Evolutionary conservation across 2,113 vertebrate genomes (phyloP).

Genomic region (Haliaeetus leucogaster): DNA sequence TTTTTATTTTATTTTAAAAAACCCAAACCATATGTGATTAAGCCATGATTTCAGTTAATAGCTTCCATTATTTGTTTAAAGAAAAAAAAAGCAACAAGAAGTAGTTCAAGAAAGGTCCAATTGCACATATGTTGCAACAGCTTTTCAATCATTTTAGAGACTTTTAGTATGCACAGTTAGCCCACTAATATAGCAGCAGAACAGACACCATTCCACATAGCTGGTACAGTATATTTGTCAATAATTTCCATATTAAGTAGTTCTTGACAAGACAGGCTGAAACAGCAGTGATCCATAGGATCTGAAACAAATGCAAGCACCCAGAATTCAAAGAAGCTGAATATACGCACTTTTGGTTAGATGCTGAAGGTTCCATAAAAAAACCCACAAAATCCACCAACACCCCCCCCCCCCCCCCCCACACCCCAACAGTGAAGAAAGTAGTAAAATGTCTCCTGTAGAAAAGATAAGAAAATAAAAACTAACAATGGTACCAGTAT

Average conservation of each 20-base stretch:
- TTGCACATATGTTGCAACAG: conserved; percentile 5
- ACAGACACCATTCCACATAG: background rate
- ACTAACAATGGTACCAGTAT: background rate
- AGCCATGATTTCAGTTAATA: background rate
- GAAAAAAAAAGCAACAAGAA: background rate
- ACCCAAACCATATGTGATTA: background rate
- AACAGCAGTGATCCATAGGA: background rate
- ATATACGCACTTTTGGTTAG: background rate
- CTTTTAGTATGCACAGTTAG: background rate
- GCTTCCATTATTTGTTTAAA: background rate
- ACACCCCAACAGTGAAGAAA: background rate
- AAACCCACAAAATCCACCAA: background rate
- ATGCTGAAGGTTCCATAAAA: background rate
- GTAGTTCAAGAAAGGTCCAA: background rate
- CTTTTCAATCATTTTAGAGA: conserved; percentile 8
- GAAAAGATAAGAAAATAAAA: background rate
- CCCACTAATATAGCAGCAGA: background rate
- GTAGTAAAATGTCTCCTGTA: background rate
- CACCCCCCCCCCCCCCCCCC: rapidly evolving
- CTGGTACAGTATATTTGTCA: conserved; percentile 3
- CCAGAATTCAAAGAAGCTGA: background rate
- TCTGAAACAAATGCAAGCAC: background rate
- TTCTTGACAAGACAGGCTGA: background rate
- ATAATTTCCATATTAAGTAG: conserved; percentile 38
- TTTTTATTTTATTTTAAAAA: background rate